A percentile compares a stretch with the other conserved stretches of the same genome.
phyloP scores from a whole-genome alignment of 2,888 invertebrate species.

The Tortricodes alternella region DNA sequence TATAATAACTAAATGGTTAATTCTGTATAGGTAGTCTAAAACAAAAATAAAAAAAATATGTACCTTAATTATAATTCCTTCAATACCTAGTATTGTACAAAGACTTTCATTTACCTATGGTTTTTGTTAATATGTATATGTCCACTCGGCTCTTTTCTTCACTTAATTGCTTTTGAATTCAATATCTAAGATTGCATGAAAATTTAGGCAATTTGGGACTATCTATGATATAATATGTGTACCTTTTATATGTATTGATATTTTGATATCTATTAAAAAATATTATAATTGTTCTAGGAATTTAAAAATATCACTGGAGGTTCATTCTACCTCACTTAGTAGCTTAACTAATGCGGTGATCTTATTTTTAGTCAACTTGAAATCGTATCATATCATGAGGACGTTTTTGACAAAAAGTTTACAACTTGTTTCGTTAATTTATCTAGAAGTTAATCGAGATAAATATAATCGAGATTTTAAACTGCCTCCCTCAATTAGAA shows the following conservation, averaged over 20 bases:
- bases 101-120: conserved; percentile 12
- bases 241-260: conserved; percentile 32
- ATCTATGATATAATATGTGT: conserved; percentile 41
- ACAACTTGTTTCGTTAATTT: too few relatives aligned
- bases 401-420: too few relatives aligned
- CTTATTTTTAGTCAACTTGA: too few relatives aligned
- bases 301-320: not conserved
- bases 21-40: too few relatives aligned
- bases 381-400: too few relatives aligned
- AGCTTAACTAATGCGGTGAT: too few relatives aligned
- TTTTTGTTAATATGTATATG: not conserved
- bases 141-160: conserved; percentile 16
- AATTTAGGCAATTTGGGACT: conserved; percentile 43
- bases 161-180: conserved; percentile 22
- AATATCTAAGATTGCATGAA: conserved; percentile 33
- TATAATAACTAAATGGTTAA: too few relatives aligned
- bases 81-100: conserved; percentile 6
- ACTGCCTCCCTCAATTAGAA: too few relatives aligned
- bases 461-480: too few relatives aligned
- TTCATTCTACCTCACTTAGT: too few relatives aligned
- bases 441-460: too few relatives aligned
- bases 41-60: not conserved
- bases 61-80: not conserved
- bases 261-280: conserved; percentile 23
- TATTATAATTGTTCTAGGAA: conserved; percentile 17